Base-by-base conservation (phyloP, 1,140 invertebrate genomes). In the Neodiprion pinetum region DNA sequence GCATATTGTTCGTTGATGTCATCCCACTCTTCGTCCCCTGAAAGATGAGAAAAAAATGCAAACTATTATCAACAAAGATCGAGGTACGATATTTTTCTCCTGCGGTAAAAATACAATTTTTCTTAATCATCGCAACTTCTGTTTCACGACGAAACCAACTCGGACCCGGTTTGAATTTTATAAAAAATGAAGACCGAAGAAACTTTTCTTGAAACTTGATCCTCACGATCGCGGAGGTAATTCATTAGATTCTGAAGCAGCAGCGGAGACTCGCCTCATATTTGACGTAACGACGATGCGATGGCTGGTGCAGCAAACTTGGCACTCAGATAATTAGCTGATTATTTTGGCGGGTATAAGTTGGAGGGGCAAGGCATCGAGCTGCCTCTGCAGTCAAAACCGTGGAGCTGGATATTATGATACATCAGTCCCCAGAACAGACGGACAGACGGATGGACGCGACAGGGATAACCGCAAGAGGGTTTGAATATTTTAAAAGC, bases 1-100 rank as follows among this genome's bases (percentile, higher is more conserved):
- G 80, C 79, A 81, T 83, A 83, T 80, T 80, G 83, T 78, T 85
- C 85, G 9, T 9, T 9, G 21, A 72, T 83, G 71, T 84, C 84
- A 66, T 85, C 83, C 84, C 85, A 86, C 80, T 86, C 85, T 83
- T 86, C 85, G 81, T 85, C 85, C 77, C 85, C 85, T 86, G 75
- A 49, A 79, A 81, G 74, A 77, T 70, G 68, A 71, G 71, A 71
- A 73, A 76, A 78, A 76, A 75, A 40, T 40, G 28, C 28, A 76
- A 74, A 79, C 68, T 67, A 75, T 74, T 80, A 73, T 72, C 73
- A 78, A 40, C 28, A 40, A 40, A 74, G 72, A 72, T 75, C 74
- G 77, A 78, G 76, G 69, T 78, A 81, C 75, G 73, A 81, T 79
- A 78, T 76, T 76, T 79, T 81, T 73, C 28, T 5, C 28, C 28